Evolutionary conservation across 2,113 vertebrate species (phyloP).

Genomic region (Melospiza georgiana): DNA sequence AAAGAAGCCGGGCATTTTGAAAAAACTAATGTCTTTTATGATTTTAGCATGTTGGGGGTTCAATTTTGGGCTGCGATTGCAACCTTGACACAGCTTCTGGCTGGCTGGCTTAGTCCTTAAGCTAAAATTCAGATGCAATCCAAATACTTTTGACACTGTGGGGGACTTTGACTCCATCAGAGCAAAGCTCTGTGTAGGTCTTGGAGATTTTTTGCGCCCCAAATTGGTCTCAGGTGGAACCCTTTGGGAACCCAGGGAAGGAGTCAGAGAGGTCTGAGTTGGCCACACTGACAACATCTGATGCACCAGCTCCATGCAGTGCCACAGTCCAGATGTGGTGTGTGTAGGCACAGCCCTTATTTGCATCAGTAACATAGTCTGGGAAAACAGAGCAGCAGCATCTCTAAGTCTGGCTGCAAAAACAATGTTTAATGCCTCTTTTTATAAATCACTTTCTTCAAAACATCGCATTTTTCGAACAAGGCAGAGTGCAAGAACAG

Average conservation of each 20-base stretch:
- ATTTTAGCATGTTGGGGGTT: background rate
- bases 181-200: background rate
- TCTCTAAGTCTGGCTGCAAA: background rate
- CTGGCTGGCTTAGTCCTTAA: background rate
- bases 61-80: background rate
- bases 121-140: background rate
- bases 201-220: background rate
- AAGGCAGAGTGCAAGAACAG: background rate
- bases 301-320: background rate
- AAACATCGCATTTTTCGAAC: background rate
- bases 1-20: background rate
- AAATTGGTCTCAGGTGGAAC: accelerated
- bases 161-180: background rate
- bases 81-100: background rate
- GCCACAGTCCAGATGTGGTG: accelerated
- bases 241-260: background rate
- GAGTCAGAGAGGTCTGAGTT: background rate
- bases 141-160: background rate
- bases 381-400: background rate
- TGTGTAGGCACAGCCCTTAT: no score
- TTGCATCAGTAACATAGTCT: no score
- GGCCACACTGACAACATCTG: background rate
- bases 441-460: background rate
- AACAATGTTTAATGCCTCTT: background rate
- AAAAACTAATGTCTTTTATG: background rate